These are phyloP conservation scores for Catharus fuscescens DNA, from an alignment of 2,113 vertebrate species.

Conservation along the genomic window DNA sequence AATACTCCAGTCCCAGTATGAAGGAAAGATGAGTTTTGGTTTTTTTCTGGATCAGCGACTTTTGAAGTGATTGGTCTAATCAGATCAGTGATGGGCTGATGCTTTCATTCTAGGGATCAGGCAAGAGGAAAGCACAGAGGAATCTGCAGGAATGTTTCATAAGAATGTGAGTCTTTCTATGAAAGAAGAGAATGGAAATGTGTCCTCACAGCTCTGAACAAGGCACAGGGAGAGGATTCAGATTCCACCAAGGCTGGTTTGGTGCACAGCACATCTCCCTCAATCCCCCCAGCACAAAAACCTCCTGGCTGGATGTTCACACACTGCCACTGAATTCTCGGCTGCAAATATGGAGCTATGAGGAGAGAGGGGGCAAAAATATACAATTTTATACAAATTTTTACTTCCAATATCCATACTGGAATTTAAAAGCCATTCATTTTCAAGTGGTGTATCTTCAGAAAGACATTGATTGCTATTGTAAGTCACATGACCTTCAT, in stretches of 20 bases:
- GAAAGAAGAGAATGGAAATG: not conserved
- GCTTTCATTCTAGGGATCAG: not conserved
- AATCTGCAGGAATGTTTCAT: not conserved
- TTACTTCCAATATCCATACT: not conserved
- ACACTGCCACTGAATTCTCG: not conserved
- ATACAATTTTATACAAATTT: fast-evolving
- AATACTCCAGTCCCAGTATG: not conserved
- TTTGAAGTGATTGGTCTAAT: not conserved
- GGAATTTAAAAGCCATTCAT: not conserved
- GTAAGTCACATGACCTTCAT: not conserved
- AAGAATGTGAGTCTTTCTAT: not conserved
- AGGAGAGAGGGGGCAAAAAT: not conserved
- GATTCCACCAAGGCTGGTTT: not conserved
- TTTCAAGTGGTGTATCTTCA: not conserved
- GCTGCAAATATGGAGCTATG: not conserved
- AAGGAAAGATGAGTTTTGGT: not conserved
- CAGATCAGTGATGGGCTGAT: not conserved
- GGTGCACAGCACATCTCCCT: not conserved
- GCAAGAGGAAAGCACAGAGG: not conserved
- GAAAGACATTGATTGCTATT: not conserved
- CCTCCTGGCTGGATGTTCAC: not conserved
- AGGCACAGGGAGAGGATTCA: not conserved
- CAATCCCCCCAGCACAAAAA: not conserved
- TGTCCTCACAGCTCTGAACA: not conserved
- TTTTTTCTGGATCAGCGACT: not conserved